Conservation (phyloP, 2,888 invertebrate species). For the Brassicogethes aeneus region DNA sequence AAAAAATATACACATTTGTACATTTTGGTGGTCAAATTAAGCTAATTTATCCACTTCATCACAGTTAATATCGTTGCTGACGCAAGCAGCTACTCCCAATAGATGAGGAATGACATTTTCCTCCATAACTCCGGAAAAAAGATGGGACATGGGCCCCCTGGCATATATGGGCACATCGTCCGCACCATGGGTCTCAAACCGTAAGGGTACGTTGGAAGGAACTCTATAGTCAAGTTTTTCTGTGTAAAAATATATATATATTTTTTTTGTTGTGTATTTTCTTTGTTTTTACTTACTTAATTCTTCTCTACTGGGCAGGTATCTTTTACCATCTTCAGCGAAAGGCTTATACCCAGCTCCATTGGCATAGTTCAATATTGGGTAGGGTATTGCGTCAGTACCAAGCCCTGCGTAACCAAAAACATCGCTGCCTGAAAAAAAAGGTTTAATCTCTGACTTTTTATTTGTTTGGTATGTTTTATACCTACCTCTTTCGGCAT, state of each 20-base stretch:
- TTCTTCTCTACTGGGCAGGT: constrained; percentile 47
- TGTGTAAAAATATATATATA: too few species aligned
- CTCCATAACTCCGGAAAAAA: constrained; percentile 70
- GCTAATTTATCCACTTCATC: neutral
- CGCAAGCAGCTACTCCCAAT: constrained; percentile 63
- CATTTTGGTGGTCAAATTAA: too few species aligned
- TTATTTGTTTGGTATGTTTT: neutral
- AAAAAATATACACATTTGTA: too few species aligned
- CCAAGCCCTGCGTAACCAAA: constrained; percentile 47
- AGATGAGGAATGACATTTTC: constrained; percentile 72
- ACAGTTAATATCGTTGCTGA: constrained; percentile 27
- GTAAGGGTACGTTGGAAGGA: constrained; percentile 37
- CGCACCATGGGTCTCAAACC: constrained; percentile 60
- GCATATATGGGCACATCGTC: constrained; percentile 78
- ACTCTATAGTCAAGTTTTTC: neutral
- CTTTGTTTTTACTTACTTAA: constrained; percentile 36
- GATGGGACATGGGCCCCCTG: constrained; percentile 67
- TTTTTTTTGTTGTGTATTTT: too few species aligned
- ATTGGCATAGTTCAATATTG: constrained; percentile 65
- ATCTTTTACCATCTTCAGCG: constrained; percentile 42
- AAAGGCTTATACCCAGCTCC: constrained; percentile 52
- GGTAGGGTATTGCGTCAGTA: constrained; percentile 50
- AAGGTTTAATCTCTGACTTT: neutral
- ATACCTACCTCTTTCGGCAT: constrained; percentile 52
- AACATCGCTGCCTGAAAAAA: constrained; percentile 34